These are phyloP conservation scores for Thamnaconus septentrionalis DNA, from an alignment of 2,113 vertebrate species.

Conservation along the genomic window DNA sequence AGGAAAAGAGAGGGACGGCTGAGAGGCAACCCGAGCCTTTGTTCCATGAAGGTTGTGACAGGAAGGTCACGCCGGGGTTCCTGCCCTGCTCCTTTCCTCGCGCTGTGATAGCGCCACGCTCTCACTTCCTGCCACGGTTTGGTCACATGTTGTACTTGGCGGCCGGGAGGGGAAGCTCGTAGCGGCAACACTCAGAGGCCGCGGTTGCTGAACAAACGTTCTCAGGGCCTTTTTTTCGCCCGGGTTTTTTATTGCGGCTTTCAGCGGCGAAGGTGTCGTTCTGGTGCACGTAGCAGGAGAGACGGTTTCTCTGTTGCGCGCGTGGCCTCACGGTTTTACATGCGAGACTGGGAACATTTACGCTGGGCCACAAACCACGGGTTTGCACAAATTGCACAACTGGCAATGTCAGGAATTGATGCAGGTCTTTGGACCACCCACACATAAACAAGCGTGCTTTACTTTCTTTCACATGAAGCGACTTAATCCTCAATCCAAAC, in stretches of 20 bases:
- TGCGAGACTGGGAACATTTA: no score
- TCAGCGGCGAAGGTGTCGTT: no score
- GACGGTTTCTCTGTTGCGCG: no score
- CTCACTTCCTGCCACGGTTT: constrained; percentile 49
- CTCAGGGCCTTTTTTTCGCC: constrained; percentile 30
- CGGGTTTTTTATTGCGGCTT: constrained; percentile 42
- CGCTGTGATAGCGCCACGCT: constrained; percentile 51
- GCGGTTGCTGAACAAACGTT: constrained; percentile 29
- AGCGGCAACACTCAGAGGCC: constrained; percentile 23
- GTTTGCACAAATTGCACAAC: no score
- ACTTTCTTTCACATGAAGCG: constrained; percentile 2
- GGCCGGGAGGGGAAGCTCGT: constrained; percentile 26
- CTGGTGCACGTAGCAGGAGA: no score
- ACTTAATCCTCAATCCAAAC: constrained; percentile 30
- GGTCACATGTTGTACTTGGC: constrained; percentile 58
- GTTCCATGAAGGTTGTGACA: constrained; percentile 38
- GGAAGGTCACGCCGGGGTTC: constrained; percentile 46
- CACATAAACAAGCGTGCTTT: constrained; percentile 15
- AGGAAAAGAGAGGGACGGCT: constrained; percentile 7
- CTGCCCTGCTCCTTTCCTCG: constrained; percentile 43
- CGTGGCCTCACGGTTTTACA: no score
- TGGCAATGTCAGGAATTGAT: no score
- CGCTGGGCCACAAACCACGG: no score
- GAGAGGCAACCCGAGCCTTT: constrained; percentile 40
- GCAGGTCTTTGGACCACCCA: constrained; percentile 26